Evolutionary conservation across 1,140 invertebrate species (phyloP), one percentile per base, ranked within the genome.

Genomic region (Brachionus manjavacas): DNA sequence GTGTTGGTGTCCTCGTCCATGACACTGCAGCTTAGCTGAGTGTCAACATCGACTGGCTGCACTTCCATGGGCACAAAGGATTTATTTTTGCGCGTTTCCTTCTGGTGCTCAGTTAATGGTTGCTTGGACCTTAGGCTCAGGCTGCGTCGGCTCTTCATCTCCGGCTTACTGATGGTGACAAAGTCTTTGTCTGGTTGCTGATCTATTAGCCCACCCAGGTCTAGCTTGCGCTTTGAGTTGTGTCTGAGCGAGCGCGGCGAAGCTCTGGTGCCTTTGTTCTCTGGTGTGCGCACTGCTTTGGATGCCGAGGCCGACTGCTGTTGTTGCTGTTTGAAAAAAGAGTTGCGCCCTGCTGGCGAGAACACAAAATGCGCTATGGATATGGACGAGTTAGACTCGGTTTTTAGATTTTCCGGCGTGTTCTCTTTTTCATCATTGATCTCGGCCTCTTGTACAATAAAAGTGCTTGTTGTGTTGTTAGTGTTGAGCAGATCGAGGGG

Each of bases 11-110:
- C 79, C 31, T 81, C 79, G 31, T 81, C 79, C 49, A 81, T 64
- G 23, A 64, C 35, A 14, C 49, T 80, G 25, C 79, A 81, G 16
- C 79, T 81, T 16, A 64, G 20, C 31, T 81, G 79, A 14, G 41
- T 68, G 35, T 60, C 79, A 0, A 49, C 41, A 46, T 76, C 72
- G 0, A 60, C n/a, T 46, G 79, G 28, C 25, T 81, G 79, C 2
- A 81, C 23, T 35, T 81, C 79, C 52, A 81, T 64, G 16, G 79
- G 79, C n/a, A 81, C 60, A 64, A 81, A 81, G 9, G 79, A 81
- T 46, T 64, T 60, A 14, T 41, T 43, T 64, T 81, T 81, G 55
- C 79, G 23, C 28, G 41, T 49, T n/a, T 81, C 79, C 31, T 68
- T 60, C 31, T 81, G 79, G 25, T 81, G 79, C 41, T 81, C 64